Evolutionary conservation across 2,888 invertebrate genomes (phyloP), one percentile per base, ranked within the genome.

Genomic region (Lamellibrachia satsuma): DNA sequence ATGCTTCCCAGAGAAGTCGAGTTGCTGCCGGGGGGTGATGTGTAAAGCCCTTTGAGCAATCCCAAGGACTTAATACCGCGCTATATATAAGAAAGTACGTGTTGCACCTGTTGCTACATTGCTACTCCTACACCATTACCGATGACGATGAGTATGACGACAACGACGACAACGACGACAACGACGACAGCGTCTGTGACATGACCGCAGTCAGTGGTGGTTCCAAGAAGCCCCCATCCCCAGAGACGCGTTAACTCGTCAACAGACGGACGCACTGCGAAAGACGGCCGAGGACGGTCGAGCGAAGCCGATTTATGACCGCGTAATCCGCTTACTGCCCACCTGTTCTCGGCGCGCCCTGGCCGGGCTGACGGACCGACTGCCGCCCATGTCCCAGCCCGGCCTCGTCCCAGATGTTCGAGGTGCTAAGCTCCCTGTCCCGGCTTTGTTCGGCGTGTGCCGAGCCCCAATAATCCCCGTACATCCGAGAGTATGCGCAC

Each of bases 201-300:
- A 75, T n/a, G 75, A 22, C 75, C 22, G 22, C 15, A 22, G 75
- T 22, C 15, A 75, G 4, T n/a, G 75, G 22, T 75, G n/a, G 15
- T 75, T 75, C 75, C 75, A 6, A 22, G 75, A 75, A 75, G n/a
- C 3, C 75, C 15, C 75, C 15, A 22, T 6, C 75, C 75, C 75
- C 6, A 7, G 75, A 22, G 75, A 75, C 15, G 15, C 15, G 75
- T n/a, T 75, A 75, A 75, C n/a, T 22, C 22, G 75, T 75, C 75
- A 75, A 75, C 75, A 75, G 75, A 75, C n/a, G 75, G 75, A 75
- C 75, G 75, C 75, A n/a, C n/a, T 22, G 75, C 75, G 22, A 75
- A 75, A 75, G 75, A 22, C 75, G 75, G 75, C 3, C 75, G 75
- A n/a, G 22, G 75, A 75, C 75, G n/a, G 22, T 4, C 75, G 11